phyloP scores from a whole-genome alignment of 1,140 invertebrate species.

The Carcinoscorpius rotundicauda region DNA sequence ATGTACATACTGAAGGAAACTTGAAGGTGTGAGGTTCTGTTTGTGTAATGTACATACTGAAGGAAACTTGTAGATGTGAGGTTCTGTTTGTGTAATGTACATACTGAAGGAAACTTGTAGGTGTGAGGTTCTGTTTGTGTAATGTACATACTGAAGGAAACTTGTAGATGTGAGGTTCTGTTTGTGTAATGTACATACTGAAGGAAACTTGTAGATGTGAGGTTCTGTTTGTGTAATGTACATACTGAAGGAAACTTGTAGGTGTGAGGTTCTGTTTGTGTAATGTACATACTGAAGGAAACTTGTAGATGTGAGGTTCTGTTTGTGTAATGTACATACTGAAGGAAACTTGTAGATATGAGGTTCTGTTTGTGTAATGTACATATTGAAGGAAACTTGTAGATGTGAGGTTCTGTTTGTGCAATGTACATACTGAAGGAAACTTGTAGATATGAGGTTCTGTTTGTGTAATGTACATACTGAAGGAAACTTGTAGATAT shows the following conservation, averaged over 20 bases:
- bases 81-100: no score
- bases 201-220: no score
- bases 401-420: neutral
- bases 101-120: conserved; percentile 36
- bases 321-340: no score
- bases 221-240: no score
- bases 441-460: no score
- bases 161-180: neutral
- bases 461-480: no score
- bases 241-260: no score
- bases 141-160: neutral
- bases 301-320: no score
- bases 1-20: neutral
- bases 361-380: conserved; percentile 11
- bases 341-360: conserved; percentile 34
- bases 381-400: neutral
- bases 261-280: conserved; percentile 24
- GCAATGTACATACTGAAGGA: conserved; percentile 2
- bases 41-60: conserved; percentile 7
- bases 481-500: conserved; percentile 35
- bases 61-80: no score
- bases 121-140: conserved; percentile 22
- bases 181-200: conserved; percentile 9
- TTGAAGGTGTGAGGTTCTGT: neutral
- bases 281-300: conserved; percentile 3